Evolutionary conservation across 2,797 vertebrate species (phyloP).

Genomic region (Coendou prehensilis): DNA sequence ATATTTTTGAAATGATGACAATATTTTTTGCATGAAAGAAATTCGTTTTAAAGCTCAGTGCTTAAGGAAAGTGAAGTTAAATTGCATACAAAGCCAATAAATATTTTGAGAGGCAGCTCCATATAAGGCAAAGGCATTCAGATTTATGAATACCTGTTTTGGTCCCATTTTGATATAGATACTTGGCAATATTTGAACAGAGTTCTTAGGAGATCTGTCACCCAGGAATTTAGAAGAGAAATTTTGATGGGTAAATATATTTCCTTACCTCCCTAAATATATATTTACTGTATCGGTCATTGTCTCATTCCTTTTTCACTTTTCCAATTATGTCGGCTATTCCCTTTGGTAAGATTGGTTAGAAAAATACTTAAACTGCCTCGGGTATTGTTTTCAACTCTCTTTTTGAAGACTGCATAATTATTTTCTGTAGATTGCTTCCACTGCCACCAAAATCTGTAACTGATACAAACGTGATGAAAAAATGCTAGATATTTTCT

Average conservation of each 20-base stretch:
- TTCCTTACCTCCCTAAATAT: neutral
- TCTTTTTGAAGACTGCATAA: neutral
- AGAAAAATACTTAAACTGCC: neutral
- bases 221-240: neutral
- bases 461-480: neutral
- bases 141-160: neutral
- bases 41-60: neutral
- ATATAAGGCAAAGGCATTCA: neutral
- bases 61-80: neutral
- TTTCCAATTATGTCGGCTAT: neutral
- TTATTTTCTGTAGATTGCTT: conserved; percentile 15
- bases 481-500: neutral
- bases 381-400: neutral
- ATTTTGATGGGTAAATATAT: neutral
- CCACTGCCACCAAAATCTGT: neutral
- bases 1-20: conserved; percentile 52
- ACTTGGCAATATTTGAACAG: neutral
- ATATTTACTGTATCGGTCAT: neutral
- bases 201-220: neutral
- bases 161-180: neutral
- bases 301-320: neutral
- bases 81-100: neutral
- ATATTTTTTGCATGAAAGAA: neutral
- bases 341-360: neutral
- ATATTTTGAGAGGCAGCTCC: neutral